phyloP scores from a whole-genome alignment of 2,797 vertebrate species.

The Bradypodion pumilum region DNA sequence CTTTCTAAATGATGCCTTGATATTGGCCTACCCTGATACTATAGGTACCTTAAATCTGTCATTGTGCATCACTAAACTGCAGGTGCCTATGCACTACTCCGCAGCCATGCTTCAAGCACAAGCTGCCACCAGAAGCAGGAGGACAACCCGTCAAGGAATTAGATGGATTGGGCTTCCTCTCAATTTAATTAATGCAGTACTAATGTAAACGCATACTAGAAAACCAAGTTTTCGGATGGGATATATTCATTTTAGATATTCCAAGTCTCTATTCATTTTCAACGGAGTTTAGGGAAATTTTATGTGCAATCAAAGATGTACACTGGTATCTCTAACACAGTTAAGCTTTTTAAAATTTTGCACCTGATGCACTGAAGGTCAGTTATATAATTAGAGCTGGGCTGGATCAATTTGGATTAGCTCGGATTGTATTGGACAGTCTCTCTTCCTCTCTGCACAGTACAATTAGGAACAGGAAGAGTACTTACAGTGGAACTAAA shows the following conservation, averaged over 20 bases:
- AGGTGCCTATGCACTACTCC: background rate
- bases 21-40: background rate
- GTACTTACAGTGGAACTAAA: background rate
- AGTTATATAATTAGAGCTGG: conserved; percentile 7
- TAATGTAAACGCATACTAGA: background rate
- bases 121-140: background rate
- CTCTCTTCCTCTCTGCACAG: background rate
- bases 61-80: background rate
- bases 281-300: background rate
- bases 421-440: background rate
- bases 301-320: background rate
- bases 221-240: too few relatives aligned
- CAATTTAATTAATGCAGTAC: background rate
- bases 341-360: background rate
- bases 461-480: background rate
- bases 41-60: background rate
- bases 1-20: background rate
- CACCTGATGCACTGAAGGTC: background rate
- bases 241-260: background rate
- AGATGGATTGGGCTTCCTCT: background rate
- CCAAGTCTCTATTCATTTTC: background rate
- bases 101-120: background rate
- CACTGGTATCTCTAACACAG: background rate
- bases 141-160: background rate
- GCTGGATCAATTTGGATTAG: conserved; percentile 36